Evolutionary conservation across 2,113 vertebrate species (phyloP).

Genomic region (Lota lota): DNA sequence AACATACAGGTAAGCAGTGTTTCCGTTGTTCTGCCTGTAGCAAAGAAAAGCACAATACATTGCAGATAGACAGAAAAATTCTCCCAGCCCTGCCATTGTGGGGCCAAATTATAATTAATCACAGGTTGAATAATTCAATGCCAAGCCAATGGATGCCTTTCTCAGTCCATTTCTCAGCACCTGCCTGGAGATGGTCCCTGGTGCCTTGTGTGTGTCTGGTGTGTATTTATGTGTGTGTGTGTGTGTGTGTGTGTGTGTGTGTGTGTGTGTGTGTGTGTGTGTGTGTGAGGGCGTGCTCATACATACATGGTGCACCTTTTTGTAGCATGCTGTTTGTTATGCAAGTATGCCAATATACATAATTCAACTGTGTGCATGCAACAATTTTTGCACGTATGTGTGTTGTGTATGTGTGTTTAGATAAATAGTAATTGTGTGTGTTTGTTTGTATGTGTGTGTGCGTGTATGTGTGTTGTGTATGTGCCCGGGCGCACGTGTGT

Average conservation of each 20-base stretch:
- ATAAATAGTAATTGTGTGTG: neutral
- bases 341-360: neutral
- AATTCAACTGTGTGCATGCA: neutral
- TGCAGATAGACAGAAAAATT: constrained; percentile 59
- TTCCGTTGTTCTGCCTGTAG: constrained; percentile 25
- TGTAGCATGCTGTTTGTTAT: neutral
- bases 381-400: neutral
- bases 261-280: constrained; percentile 1
- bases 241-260: constrained; percentile 1
- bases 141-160: constrained; percentile 40
- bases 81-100: constrained; percentile 51
- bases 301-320: neutral
- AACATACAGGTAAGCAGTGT: constrained; percentile 42
- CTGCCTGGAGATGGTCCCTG: constrained; percentile 39
- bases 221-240: constrained; percentile 1
- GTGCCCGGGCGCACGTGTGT: neutral
- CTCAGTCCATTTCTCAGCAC: constrained; percentile 42
- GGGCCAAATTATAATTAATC: constrained; percentile 66
- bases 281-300: neutral
- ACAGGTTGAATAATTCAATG: constrained; percentile 62
- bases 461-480: neutral
- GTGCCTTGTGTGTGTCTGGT: constrained; percentile 16
- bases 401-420: neutral
- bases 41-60: constrained; percentile 56
- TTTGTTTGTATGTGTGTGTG: neutral